phyloP scores from a whole-genome alignment of 1,140 invertebrate genomes.

The Coelopa frigida region DNA sequence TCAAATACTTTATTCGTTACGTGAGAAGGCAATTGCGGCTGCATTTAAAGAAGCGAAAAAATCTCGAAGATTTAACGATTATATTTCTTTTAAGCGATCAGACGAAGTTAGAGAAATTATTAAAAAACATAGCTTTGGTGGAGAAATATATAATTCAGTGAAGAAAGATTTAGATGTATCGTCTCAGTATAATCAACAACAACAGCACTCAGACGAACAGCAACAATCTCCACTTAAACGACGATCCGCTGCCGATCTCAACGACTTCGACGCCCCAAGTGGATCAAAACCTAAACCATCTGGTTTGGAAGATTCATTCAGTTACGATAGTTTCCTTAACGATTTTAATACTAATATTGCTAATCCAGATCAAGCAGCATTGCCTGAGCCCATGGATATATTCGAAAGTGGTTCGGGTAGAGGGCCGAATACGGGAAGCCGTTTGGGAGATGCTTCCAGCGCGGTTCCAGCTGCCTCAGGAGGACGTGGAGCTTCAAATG shows the following conservation, averaged over 20 bases:
- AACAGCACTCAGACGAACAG: neutral
- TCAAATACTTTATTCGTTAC: constrained; percentile 10
- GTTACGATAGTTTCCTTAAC: neutral
- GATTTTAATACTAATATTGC: constrained; percentile 7
- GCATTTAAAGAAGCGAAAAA: constrained; percentile 9
- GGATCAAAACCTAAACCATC: neutral
- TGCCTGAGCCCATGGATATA: constrained; percentile 8
- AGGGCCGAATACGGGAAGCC: constrained; percentile 13
- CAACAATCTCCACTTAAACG: too few relatives aligned
- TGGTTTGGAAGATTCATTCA: neutral
- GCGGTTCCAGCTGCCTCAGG: neutral
- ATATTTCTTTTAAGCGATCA: constrained; percentile 5
- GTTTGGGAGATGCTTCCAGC: too few relatives aligned
- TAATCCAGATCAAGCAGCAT: constrained; percentile 11
- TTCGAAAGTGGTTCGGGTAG: constrained; percentile 16
- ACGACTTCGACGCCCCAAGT: too few relatives aligned
- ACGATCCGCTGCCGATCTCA: too few relatives aligned
- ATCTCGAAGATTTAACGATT: constrained; percentile 9
- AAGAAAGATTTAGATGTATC: constrained; percentile 4
- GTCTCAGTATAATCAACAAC: constrained; percentile 5
- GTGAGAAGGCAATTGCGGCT: constrained; percentile 11
- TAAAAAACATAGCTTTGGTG: too few relatives aligned
- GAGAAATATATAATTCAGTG: constrained; percentile 7
- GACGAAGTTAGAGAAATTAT: constrained; percentile 1
- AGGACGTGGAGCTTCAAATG: neutral